Evolutionary conservation across 37 sponge, comb jelly and placozoan genomes (phyloP).

Genomic region (Corticium candelabrum): DNA sequence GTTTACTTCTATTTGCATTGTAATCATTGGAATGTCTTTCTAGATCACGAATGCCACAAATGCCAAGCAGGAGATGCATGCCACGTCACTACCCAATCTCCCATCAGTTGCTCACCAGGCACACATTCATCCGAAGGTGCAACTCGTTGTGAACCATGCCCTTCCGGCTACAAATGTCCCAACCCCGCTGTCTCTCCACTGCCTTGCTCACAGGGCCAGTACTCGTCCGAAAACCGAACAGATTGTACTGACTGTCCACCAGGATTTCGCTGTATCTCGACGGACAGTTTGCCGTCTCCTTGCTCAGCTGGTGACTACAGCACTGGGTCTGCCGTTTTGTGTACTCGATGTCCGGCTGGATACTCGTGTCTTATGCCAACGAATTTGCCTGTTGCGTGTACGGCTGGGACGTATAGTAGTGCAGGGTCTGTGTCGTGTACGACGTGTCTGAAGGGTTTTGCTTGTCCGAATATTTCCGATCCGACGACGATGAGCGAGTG

Average conservation of each 20-base stretch:
- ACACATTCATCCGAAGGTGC: not conserved
- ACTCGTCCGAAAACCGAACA: not conserved
- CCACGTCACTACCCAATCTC: not conserved
- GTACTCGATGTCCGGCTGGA: slow-evolving; percentile 2
- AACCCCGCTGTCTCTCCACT: not conserved
- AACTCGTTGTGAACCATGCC: not conserved
- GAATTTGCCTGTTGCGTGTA: not conserved
- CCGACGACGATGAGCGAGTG: not conserved
- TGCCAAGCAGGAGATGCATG: not conserved
- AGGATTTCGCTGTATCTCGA: not conserved
- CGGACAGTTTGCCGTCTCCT: not conserved
- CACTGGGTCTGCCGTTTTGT: not conserved
- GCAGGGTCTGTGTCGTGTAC: not conserved
- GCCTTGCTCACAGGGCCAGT: slow-evolving; percentile 1
- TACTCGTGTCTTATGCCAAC: not conserved
- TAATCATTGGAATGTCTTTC: too few relatives aligned
- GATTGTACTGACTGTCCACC: slow-evolving; percentile 9
- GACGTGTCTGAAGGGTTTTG: not conserved
- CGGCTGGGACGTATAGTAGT: not conserved
- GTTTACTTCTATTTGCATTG: too few relatives aligned
- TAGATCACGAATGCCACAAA: not conserved
- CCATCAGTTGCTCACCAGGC: not conserved
- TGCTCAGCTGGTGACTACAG: not conserved
- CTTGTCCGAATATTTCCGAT: not conserved
- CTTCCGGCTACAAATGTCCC: not conserved